phyloP scores from a whole-genome alignment of 2,797 vertebrate genomes.

The Pseudomugil gertrudae region DNA sequence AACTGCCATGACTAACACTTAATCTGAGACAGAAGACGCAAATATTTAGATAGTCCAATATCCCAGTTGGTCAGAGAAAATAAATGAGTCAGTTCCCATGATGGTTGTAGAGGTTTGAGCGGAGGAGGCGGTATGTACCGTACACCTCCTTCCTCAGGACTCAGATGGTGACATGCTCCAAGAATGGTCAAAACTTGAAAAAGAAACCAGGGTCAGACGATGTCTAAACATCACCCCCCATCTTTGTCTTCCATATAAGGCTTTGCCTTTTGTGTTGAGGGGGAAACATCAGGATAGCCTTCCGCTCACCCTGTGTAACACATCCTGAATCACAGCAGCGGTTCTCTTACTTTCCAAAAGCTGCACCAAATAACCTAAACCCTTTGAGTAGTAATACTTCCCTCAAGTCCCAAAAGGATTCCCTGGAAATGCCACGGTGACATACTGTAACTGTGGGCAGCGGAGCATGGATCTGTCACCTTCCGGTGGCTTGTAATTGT shows the following conservation, averaged over 20 bases:
- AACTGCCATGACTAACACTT: conserved; percentile 53
- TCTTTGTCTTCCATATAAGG: conserved; percentile 72
- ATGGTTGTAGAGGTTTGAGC: conserved; percentile 42
- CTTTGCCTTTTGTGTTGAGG: conserved; percentile 27
- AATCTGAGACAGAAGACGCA: conserved; percentile 43
- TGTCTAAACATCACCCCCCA: conserved; percentile 25
- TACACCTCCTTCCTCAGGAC: conserved; percentile 13
- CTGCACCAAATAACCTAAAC: conserved; percentile 36
- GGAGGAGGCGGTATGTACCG: conserved; percentile 31
- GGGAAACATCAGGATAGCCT: conserved; percentile 55
- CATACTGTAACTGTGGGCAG: conserved; percentile 59
- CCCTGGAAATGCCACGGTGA: conserved; percentile 78
- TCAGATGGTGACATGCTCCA: conserved; percentile 39
- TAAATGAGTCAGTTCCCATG: conserved; percentile 50
- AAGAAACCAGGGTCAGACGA: conserved; percentile 33
- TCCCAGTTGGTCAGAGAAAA: conserved; percentile 14
- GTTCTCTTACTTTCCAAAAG: conserved; percentile 33
- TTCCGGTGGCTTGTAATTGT: conserved; percentile 57
- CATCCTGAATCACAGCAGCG: conserved; percentile 44
- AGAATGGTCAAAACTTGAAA: conserved; percentile 72
- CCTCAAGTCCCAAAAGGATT: conserved; percentile 68
- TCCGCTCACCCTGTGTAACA: conserved; percentile 45
- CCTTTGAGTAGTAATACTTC: conserved; percentile 42
- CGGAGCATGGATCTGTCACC: conserved; percentile 69
- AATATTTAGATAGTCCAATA: conserved; percentile 61